Base-by-base conservation (phyloP, 2,888 invertebrate genomes). In the Macrosoma leucophasiata region DNA sequence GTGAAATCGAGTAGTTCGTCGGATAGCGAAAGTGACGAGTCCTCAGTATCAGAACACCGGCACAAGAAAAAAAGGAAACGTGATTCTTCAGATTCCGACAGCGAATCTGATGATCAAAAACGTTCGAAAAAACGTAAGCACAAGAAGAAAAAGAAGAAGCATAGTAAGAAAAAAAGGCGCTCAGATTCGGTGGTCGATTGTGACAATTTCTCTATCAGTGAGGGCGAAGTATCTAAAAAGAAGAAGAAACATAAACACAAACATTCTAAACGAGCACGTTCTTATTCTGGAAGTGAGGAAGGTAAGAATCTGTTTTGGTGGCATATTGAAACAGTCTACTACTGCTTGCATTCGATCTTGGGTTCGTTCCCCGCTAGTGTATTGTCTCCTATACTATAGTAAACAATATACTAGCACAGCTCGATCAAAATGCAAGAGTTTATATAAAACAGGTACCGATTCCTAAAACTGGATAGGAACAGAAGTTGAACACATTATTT, bases 81-180 rank as follows among this genome's bases (percentile, higher is more conserved):
- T 55, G 77, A 75, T 29, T 74, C 76, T 36, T 75, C 82, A 9
- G 72, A 73, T 32, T 78, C 81, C 6, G 82, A 79, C 12, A 78
- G 77, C 33, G 74, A 75, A 36, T 73, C 76, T 0, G 78, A 76
- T 28, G 73, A 66, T 11, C 75, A 73, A 33, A 75, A 70, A 39
- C 75, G 76, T 11, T 52, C 65, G 3, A 84, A 84, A 43, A 84
- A 81, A 58, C 76, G 82, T 11, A 85, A 84, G 46, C 84, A 84
- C 36, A 84, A 84, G 63, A 84, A 84, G 48, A 85, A 85, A 62
- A 85, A 84, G 62, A 82, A 78, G 64, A 84, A 84, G 50, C 84
- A 84, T 37, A 58, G 55, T 9, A 85, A 85, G 55, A 82, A 73
- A 54, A 84, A 79, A 46, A 64, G 72, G 38, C 78, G 74, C 18